Evolutionary conservation across 2,797 vertebrate species (phyloP), one percentile per base, ranked within the genome.

Genomic region (Buceros bicornis): DNA sequence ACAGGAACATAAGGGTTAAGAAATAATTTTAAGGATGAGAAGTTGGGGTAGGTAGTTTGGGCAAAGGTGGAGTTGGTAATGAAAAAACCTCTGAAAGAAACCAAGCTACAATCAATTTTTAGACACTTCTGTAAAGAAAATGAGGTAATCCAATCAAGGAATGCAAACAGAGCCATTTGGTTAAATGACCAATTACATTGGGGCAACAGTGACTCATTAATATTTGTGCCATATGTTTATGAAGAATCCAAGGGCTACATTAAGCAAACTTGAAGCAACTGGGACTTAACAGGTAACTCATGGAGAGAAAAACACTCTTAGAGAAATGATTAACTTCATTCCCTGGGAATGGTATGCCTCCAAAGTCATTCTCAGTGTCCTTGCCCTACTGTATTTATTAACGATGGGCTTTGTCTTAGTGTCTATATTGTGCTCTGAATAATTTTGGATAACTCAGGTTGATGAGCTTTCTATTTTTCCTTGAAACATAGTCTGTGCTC

Each of bases 71-170:
- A 13, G 25, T 72, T 88, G 31, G 21, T 93, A 95, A 93, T 94
- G 93, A 95, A 96, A 95, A 93, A 95, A 78, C 54, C 74, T 92
- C 15, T 72, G 33, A 87, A 85, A 90, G 51, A 91, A 95, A 93
- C 4, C 22, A 93, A 85, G 90, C 78, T 71, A 94, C 84, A 82
- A 95, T 97, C 83, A 94, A 94, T 97, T 96, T 97, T 96, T 95
- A 94, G 88, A 89, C 60, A 94, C 71, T 96, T 96, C 94, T 84
- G 67, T 93, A 95, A 95, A 92, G 93, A 95, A 97, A 96, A 96
- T 97, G 57, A 97, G 94, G 90, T 90, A 96, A 97, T 95, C 95
- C 88, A 97, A 95, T 97, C 96, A 97, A 93, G 91, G 86, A 97
- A 97, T 97, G 95, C 78, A 96, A 97, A 93, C 42, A 58, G 71